Evolutionary conservation across 2,888 invertebrate genomes (phyloP), one percentile per base, ranked within the genome.

Genomic region (Panopea generosa): DNA sequence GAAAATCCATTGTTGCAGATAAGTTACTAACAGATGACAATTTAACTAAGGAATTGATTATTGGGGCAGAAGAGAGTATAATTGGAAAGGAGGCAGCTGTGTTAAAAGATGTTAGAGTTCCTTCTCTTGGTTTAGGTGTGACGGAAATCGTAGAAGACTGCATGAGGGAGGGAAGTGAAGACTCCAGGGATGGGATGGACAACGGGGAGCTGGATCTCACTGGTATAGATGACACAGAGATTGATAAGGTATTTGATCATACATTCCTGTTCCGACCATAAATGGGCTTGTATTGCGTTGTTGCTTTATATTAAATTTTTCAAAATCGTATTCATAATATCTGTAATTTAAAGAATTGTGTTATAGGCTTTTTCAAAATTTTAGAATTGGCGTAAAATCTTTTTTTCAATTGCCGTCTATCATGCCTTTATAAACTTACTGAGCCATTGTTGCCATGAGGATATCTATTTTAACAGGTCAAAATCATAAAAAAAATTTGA

Each of bases 191-290:
- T 2, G 90, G 87, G 7, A 20, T 50, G 4, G 65, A 62, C 6
- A 84, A 86, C 71, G 91, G 93, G 0, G 96, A 96, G 82, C 92
- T 97, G 18, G 94, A 95, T 81, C 93, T 97, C 47, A 95, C 87
- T 60, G 94, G 93, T 16, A 94, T 97, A 57, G 97, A 99, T 88
- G 99, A 99, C 88, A 96, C 95, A 4, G 99, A 99, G 93, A 94
- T 99, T 55, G 96, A 96, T 89, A 95, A 95, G 16, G 92, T 93
- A 80, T 57, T 52, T 40, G 16, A 24, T n/a, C n/a, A n/a, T n/a
- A n/a, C n/a, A n/a, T n/a, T n/a, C n/a, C n/a, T n/a, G n/a, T n/a
- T n/a, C n/a, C n/a, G n/a, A n/a, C n/a, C n/a, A n/a, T n/a, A n/a
- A n/a, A n/a, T n/a, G n/a, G n/a, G n/a, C n/a, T n/a, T n/a, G n/a